Base-by-base conservation (phyloP, 2,888 invertebrate genomes). In the Synergus gifuensis region DNA sequence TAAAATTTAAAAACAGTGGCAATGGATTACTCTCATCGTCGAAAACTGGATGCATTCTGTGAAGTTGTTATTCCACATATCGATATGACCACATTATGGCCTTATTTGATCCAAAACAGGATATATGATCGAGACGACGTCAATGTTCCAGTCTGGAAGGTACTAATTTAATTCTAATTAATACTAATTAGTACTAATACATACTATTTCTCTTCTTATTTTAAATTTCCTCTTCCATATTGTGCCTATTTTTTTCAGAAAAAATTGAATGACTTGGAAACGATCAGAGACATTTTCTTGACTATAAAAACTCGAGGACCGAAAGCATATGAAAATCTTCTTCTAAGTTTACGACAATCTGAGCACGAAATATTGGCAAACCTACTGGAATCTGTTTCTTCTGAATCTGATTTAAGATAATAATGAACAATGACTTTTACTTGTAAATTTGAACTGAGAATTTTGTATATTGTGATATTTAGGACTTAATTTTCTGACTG, bases 251-350 rank as follows among this genome's bases (percentile, higher is more conserved):
- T 54, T 54, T 84, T 86, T 9, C 76, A 91, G 91, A 76, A 77
- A 14, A 84, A 80, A n/a, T 79, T 90, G 14, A 62, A 44, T 0
- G 76, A 81, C 4, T 5, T n/a, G 28, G 82, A 82, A 4, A 90
- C 86, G 4, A 54, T 85, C 1, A 79, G 79, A 7, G 89, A 89
- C 9, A 87, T 91, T 63, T 86, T 86, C 63, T 67, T 83, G n/a
- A 89, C 86, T 0, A 86, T 89, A 58, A 90, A 88, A 79, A 90
- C 88, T 5, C 85, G 91, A 73, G 91, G 91, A 9, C 91, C 91
- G 0, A 16, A 80, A 14, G 91, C 91, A 1, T 91, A 87, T 73
- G 36, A 80, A 16, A 88, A 86, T 79, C 83, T 91, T 12, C 46
- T 88, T 4, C 5, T 28, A 8, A 87, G 89, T 73, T 80, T 91